Base-by-base conservation (phyloP, 53 echinoderm and acorn worm species). In the Astropecten irregularis region DNA sequence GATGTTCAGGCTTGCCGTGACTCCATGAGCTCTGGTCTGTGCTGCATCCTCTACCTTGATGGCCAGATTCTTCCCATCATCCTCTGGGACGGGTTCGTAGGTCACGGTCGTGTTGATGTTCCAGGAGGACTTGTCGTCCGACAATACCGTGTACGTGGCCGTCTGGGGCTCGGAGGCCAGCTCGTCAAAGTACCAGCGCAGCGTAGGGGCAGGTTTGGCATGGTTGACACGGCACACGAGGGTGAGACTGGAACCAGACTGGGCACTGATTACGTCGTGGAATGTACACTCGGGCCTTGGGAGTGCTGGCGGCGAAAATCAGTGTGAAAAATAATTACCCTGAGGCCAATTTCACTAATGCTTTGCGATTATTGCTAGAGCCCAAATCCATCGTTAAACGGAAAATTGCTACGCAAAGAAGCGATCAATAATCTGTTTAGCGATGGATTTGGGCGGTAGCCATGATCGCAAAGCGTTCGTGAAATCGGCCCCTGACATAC, bases 181-280 rank as follows among this genome's bases (percentile, higher is more conserved):
- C 15, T 59, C 72, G 3, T 63, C 71, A 10, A 84, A 25, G 35
- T 35, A 7, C 84, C 84, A 84, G 4, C 20, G 61, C 34, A 84
- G 61, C 15, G 59, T 44, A 2, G 84, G 84, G 5, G 63, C 62
- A 1, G 84, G 84, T 58, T 72, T 71, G 49, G 71, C 72, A 31
- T 61, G 6, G 20, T 20, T 37, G 3, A 63, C 72, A 16, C 21
- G 50, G 72, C 84, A 84, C 0, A 29, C 35, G 23, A 84, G 62
- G 5, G 49, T 48, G 39, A 84, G 46, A 15, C 33, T 44, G 27
- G 40, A 56, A 32, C 62, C 84, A 15, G 55, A 32, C 0, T 13
- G 14, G 37, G 49, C 58, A n/a, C 31, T 28, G 26, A 60, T 28
- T 0, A 71, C 62, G 25, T 72, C 72, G 23, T 62, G 48, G 47